Evolutionary conservation across 2,113 vertebrate genomes (phyloP).

Genomic region (Antennarius striatus): DNA sequence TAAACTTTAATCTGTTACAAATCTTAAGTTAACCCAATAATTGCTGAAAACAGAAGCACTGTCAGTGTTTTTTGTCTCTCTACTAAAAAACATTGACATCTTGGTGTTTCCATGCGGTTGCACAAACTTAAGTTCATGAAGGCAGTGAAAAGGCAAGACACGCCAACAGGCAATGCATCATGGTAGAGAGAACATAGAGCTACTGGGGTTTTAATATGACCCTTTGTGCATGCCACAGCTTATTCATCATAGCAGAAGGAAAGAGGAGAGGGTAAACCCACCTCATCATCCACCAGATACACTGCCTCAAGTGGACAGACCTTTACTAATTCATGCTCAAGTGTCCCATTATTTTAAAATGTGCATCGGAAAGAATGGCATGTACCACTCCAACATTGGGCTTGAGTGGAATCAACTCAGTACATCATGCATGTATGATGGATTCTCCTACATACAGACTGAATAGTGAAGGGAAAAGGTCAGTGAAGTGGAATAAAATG

Average conservation of each 20-base stretch:
- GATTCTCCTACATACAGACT: conserved; percentile 14
- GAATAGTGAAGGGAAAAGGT: conserved; percentile 47
- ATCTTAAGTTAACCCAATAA: background rate
- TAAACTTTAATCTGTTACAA: too few relatives aligned
- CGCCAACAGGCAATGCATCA: conserved; percentile 67
- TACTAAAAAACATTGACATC: conserved; percentile 4
- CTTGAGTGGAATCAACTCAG: conserved; percentile 13
- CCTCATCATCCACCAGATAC: conserved; percentile 62
- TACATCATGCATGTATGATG: conserved; percentile 32
- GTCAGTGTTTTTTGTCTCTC: too few relatives aligned
- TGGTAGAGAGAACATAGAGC: conserved; percentile 40
- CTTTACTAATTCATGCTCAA: conserved; percentile 46
- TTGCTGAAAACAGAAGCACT: conserved; percentile 43
- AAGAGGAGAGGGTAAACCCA: conserved; percentile 44
- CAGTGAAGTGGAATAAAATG: conserved; percentile 56
- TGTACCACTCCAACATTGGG: background rate
- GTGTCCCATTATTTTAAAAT: conserved; percentile 46
- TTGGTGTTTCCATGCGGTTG: conserved; percentile 52
- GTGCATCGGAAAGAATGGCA: conserved; percentile 19
- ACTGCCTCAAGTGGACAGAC: conserved; percentile 40
- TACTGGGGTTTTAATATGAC: conserved; percentile 60
- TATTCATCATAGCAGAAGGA: conserved; percentile 53
- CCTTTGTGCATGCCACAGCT: conserved; percentile 39
- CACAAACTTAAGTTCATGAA: conserved; percentile 52
- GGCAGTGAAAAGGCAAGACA: conserved; percentile 50